Base-by-base conservation (phyloP, 2,888 invertebrate genomes). In the Tinea trinotella region DNA sequence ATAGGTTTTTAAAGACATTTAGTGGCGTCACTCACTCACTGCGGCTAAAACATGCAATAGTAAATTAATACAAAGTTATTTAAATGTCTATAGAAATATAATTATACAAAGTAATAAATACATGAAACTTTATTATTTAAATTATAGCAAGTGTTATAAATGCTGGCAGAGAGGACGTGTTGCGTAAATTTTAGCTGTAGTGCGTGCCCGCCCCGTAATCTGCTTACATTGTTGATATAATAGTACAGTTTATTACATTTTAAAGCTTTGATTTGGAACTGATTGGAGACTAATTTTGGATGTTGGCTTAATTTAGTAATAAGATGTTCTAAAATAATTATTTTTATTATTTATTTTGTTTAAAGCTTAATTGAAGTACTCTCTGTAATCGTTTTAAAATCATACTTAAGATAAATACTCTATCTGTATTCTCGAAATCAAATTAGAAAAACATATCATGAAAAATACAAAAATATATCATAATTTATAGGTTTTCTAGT, bases 181-280 rank as follows among this genome's bases (percentile, higher is more conserved):
- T 40, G 7, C 13, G 5, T 15, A 2, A 40, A n/a, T 15, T 12
- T 40, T 40, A 40, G 12, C 13, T 13, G 40, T 40, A 40, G 40
- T 40, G 40, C 13, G 40, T 40, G 40, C 40, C 40, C 7, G 40
- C 13, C 40, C 40, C n/a, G 13, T 13, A 12, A 2, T n/a, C 13
- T 40, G 40, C 40, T 40, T 13, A 40, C 40, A 40, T 40, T 40
- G 40, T 40, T 40, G 13, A 13, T 13, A 40, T 46, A 46, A 46
- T 46, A 46, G 18, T 46, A 40, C 46, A 13, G 12, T 58, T 48
- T 19, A 40, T 13, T 13, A 64, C 10, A 52, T 34, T 62, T 66
- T 80, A 81, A 84, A 84, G 84, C 84, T 85, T 83, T 84, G 84
- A 83, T 85, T 83, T 83, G 75, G 71, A 72, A 75, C 71, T 76